Evolutionary conservation across 2,888 invertebrate genomes (phyloP).

Genomic region (Pyralis farinalis): DNA sequence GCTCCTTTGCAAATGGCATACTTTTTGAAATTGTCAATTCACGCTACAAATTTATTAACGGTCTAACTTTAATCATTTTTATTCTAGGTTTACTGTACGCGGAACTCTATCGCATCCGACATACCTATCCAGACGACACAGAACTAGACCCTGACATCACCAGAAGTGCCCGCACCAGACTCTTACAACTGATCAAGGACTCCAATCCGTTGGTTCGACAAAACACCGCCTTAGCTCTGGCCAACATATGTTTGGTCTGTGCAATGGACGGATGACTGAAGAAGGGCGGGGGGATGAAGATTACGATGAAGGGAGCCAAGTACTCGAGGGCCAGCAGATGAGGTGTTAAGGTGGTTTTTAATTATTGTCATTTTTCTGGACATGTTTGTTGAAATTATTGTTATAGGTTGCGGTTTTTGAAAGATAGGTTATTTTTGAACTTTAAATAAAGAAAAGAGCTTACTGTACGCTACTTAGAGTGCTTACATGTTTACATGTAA

Average conservation of each 20-base stretch:
- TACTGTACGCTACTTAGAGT: too few species aligned
- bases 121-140: constrained; percentile 42
- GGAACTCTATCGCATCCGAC: constrained; percentile 54
- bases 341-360: background rate
- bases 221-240: constrained; percentile 80
- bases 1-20: too few species aligned
- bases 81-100: constrained; percentile 58
- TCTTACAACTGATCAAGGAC: constrained; percentile 80
- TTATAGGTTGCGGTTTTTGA: too few species aligned
- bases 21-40: too few species aligned
- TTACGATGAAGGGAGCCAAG: background rate
- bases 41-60: too few species aligned
- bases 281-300: background rate
- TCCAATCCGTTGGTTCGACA: constrained; percentile 75
- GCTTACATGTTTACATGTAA: too few species aligned
- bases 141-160: constrained; percentile 58
- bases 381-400: too few species aligned
- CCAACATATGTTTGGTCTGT: constrained; percentile 56
- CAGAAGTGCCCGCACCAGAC: constrained; percentile 53
- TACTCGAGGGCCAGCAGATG: background rate
- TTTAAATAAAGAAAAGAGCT: too few species aligned
- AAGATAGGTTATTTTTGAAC: too few species aligned
- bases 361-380: background rate
- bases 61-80: background rate
- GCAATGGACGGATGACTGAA: constrained; percentile 31